These are phyloP conservation scores for Elachura formosa DNA, from an alignment of 2,113 vertebrate species.

Conservation along the genomic window DNA sequence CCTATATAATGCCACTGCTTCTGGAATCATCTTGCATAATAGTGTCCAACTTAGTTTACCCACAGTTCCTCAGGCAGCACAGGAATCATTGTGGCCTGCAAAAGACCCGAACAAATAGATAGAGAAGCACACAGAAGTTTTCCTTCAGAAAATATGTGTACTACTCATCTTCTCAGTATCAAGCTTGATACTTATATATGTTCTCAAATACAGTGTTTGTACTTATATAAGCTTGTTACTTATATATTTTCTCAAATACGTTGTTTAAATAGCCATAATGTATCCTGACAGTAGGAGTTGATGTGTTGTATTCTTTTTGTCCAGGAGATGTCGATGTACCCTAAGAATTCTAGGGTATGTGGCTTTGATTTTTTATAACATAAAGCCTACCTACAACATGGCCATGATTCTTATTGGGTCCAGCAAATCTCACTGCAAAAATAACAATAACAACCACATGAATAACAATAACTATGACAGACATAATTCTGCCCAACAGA, in stretches of 20 bases:
- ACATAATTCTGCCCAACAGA: neutral
- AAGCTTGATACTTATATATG: neutral
- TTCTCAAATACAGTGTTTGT: neutral
- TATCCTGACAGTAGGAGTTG: neutral
- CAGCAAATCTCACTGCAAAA: neutral
- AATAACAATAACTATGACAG: accelerated
- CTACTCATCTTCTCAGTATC: neutral
- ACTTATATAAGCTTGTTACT: too few relatives aligned
- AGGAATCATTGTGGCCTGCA: neutral
- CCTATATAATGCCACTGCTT: neutral
- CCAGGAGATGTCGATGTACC: constrained; percentile 55
- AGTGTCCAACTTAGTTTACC: neutral
- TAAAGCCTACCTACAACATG: neutral
- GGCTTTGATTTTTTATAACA: accelerated
- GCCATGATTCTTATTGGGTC: neutral
- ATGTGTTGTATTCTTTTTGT: neutral
- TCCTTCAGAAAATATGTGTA: neutral
- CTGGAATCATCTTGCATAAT: neutral
- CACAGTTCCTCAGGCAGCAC: neutral
- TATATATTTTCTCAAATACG: neutral
- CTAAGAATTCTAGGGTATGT: neutral
- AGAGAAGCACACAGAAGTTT: neutral
- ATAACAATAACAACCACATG: neutral
- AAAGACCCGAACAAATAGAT: neutral
- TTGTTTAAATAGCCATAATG: accelerated